Evolutionary conservation across 2,888 invertebrate species (phyloP).

Genomic region (Lordiphosa andalusiaca): DNA sequence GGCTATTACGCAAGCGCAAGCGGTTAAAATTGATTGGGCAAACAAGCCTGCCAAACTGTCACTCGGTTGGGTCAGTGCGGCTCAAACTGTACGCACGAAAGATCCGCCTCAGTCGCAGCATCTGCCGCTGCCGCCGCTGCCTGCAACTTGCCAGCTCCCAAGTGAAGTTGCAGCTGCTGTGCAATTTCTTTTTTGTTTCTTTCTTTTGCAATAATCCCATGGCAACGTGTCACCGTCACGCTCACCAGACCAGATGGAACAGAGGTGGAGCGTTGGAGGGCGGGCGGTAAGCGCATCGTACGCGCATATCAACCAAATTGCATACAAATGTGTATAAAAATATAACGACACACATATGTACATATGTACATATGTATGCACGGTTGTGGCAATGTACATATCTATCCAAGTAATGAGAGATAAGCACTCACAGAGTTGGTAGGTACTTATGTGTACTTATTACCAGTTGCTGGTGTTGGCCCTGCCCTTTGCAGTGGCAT

Average conservation of each 20-base stretch:
- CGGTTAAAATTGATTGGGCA: constrained; percentile 2
- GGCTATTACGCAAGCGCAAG: constrained; percentile 7
- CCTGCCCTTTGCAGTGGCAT: too few relatives aligned
- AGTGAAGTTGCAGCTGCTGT: constrained; percentile 43
- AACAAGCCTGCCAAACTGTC: constrained; percentile 17
- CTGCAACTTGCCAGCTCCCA: too few relatives aligned
- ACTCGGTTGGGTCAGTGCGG: constrained; percentile 3
- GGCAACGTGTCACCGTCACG: constrained; percentile 68
- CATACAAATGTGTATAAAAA: constrained; percentile 7
- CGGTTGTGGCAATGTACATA: neutral
- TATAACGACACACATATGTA: neutral
- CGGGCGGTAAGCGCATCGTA: neutral
- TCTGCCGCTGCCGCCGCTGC: neutral
- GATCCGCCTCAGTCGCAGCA: neutral
- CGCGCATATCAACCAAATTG: constrained; percentile 11
- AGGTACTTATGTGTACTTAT: constrained; percentile 1
- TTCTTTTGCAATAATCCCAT: constrained; percentile 51
- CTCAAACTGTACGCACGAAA: constrained; percentile 14
- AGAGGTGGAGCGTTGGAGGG: neutral
- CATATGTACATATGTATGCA: constrained; percentile 1
- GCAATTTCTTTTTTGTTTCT: constrained; percentile 64
- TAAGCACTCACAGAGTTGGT: constrained; percentile 21
- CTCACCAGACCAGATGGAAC: constrained; percentile 35
- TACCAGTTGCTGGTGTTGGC: neutral
- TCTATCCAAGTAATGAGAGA: constrained; percentile 11